Conservation (phyloP, 2,113 vertebrate genomes). For the Stercorarius parasiticus region DNA sequence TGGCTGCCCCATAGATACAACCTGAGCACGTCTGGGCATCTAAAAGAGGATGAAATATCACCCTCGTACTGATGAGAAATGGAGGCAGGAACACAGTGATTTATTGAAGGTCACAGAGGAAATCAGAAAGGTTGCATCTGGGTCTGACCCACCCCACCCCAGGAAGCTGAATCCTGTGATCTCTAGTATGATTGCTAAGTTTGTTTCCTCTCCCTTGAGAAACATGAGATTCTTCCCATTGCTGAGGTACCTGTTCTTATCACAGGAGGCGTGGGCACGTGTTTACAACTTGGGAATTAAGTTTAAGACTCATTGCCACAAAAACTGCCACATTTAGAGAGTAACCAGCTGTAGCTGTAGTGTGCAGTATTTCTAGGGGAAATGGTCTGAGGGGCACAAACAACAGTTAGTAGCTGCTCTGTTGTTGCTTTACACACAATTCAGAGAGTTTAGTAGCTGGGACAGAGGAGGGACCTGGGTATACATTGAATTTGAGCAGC, state of each 20-base stretch:
- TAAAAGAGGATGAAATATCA: background rate
- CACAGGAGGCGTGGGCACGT: background rate
- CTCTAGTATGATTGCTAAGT: background rate
- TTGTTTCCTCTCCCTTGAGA: background rate
- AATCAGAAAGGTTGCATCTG: background rate
- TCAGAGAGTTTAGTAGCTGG: background rate
- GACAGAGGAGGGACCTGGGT: background rate
- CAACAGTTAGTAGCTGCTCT: background rate
- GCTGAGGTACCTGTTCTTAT: background rate
- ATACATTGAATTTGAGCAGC: background rate
- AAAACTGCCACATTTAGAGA: background rate
- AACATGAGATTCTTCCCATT: background rate
- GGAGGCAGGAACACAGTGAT: background rate
- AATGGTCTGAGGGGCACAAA: background rate
- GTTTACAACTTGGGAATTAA: background rate
- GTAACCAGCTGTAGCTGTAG: background rate
- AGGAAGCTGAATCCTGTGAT: background rate
- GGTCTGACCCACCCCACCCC: background rate
- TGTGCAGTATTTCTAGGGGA: background rate
- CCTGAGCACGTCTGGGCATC: background rate
- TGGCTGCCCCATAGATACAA: background rate
- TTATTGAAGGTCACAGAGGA: slow-evolving; percentile 2
- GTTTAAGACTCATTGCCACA: background rate
- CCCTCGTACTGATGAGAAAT: background rate
- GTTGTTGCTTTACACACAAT: background rate